Evolutionary conservation across 2,797 vertebrate genomes (phyloP), one percentile per base, ranked within the genome.

Genomic region (Eulemur albifrons): DNA sequence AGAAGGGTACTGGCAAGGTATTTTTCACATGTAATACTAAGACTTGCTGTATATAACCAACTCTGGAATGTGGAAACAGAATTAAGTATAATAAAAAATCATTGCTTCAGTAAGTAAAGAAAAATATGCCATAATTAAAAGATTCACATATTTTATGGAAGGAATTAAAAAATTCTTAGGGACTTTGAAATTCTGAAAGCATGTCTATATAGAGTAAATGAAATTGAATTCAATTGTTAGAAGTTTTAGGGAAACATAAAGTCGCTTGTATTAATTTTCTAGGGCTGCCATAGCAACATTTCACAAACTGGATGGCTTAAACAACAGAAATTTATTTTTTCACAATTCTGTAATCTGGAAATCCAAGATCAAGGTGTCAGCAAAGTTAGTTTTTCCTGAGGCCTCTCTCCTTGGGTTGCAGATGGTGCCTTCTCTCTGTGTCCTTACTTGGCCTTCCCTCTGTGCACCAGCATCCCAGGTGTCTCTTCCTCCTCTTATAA

Each of bases 361-460:
- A 32, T 76, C 50, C n/a, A 69, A 88, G 32, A 17, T 38, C 30
- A 35, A 9, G 6, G 4, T 25, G 54, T 20, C 63, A 7, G 15
- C 4, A 23, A 11, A 14, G 4, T 1, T 17, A 20, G 2, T 40
- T 72, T 76, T 27, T 72, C 40, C 54, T 23, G 10, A 59, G 7
- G 35, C 10, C 2, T 69, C 17, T 17, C 25, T 50, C 11, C 18
- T 4, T 2, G 2, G 4, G 18, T 45, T 57, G 27, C 7, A 11
- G 2, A 14, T 2, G 8, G 15, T 20, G 0, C 2, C 59, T 32
- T 27, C 12, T 13, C 13, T 13, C 13, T 40, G 0, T 27, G 4
- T 21, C 35, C 30, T 50, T 2, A 48, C 2, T 0, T 5, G 40
- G 6, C n/a, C 0, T 40, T 67, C 54, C 21, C 3, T 48, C 13